phyloP scores from a whole-genome alignment of 1,140 invertebrate species.

The Hesperophylax magnus region DNA sequence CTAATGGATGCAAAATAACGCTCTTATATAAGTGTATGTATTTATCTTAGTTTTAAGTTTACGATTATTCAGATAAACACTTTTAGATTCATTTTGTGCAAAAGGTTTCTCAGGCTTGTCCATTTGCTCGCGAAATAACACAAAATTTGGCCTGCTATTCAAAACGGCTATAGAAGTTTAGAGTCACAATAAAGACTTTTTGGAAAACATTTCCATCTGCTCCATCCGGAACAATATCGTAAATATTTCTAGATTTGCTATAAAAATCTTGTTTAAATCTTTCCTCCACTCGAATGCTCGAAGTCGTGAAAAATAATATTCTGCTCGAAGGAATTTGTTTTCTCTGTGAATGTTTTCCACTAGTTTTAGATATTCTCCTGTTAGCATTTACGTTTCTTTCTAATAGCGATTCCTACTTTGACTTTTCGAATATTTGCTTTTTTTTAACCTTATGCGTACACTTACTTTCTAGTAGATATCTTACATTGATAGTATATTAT shows the following conservation, averaged over 20 bases:
- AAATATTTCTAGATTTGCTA: not conserved
- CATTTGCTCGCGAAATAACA: too few relatives aligned
- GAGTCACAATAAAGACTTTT: not conserved
- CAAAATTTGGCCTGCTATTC: too few relatives aligned
- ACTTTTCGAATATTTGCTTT: too few relatives aligned
- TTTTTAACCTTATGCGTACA: too few relatives aligned
- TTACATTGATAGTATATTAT: too few relatives aligned
- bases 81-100: too few relatives aligned
- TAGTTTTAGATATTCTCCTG: not conserved
- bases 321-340: conserved; percentile 5
- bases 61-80: too few relatives aligned
- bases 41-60: too few relatives aligned
- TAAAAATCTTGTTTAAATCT: not conserved
- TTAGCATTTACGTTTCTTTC: not conserved
- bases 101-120: too few relatives aligned
- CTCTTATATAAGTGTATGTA: too few relatives aligned
- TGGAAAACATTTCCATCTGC: not conserved
- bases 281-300: not conserved
- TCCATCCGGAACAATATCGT: conserved; percentile 4
- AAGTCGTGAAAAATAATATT: conserved; percentile 24
- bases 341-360: not conserved
- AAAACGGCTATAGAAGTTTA: not conserved
- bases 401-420: not conserved
- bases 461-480: too few relatives aligned
- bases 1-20: too few relatives aligned